A percentile compares a stretch with the other conserved stretches of the same genome.
These are phyloP conservation scores for Trachelipus rathkii DNA, from an alignment of 1,140 invertebrate species.

Conservation along the genomic window DNA sequence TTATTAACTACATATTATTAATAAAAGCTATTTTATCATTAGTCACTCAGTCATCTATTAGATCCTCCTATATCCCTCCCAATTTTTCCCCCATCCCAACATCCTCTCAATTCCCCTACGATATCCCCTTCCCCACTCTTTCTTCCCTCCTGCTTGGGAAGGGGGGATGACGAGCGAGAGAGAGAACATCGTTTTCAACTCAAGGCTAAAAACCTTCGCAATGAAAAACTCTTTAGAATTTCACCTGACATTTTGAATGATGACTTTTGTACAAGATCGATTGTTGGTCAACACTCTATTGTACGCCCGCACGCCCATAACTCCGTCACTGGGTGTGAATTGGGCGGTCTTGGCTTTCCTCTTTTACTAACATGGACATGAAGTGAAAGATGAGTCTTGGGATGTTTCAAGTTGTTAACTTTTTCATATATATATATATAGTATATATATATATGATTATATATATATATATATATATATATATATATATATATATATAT, in stretches of 20 bases:
- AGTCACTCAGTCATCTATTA: no score
- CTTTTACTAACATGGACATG: no score
- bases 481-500: no score
- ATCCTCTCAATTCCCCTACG: not conserved
- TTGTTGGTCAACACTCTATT: not conserved
- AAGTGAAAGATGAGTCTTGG: no score
- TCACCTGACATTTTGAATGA: not conserved
- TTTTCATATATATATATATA: no score
- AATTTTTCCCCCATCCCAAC: not conserved
- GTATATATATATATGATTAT: no score
- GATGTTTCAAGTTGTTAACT: no score
- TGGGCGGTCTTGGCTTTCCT: not conserved
- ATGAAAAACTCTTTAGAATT: constrained; percentile 1
- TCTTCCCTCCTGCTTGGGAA: not conserved
- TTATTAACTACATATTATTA: no score
- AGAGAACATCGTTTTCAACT: not conserved
- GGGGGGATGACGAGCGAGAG: no score
- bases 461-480: no score
- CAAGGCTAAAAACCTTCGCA: not conserved
- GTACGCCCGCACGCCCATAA: not conserved
- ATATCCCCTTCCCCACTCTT: not conserved
- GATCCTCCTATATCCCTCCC: not conserved
- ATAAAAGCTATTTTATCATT: no score
- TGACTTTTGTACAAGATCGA: constrained; percentile 9
- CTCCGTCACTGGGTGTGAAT: not conserved